These are phyloP conservation scores for Acronicta psi DNA, from an alignment of 2,888 invertebrate genomes.

Conservation along the genomic window DNA sequence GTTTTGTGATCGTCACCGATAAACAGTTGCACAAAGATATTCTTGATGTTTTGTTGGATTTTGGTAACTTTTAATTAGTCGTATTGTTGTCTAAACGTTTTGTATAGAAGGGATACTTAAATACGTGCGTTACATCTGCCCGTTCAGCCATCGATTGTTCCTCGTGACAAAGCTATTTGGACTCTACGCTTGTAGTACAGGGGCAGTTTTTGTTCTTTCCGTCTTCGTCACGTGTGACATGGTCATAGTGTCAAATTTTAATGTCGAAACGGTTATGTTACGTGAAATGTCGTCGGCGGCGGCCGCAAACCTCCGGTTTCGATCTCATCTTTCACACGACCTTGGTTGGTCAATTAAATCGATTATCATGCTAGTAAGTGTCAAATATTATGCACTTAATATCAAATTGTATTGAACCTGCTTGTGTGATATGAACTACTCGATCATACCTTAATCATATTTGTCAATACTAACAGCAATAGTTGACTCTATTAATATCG, in stretches of 20 bases:
- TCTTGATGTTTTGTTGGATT: slow-evolving; percentile 71
- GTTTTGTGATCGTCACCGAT: slow-evolving; percentile 62
- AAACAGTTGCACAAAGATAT: slow-evolving; percentile 64
- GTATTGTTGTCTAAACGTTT: slow-evolving; percentile 80
- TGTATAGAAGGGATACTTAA: slow-evolving; percentile 67
- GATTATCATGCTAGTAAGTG: slow-evolving; percentile 40
- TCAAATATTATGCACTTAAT: slow-evolving; percentile 30
- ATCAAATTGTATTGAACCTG: slow-evolving; percentile 25
- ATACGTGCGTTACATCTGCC: slow-evolving; percentile 78
- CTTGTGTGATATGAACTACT: slow-evolving; percentile 11
- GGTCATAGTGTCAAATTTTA: slow-evolving; percentile 83
- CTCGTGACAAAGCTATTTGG: slow-evolving; percentile 62
- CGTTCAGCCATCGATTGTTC: slow-evolving; percentile 44
- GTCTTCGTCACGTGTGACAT: slow-evolving; percentile 65
- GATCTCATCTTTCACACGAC: slow-evolving; percentile 77
- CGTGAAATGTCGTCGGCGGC: slow-evolving; percentile 73
- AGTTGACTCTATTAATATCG: slow-evolving; percentile 35
- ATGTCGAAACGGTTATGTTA: slow-evolving; percentile 79
- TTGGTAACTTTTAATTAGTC: slow-evolving; percentile 76
- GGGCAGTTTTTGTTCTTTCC: slow-evolving; percentile 62
- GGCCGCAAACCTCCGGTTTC: slow-evolving; percentile 70
- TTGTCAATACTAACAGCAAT: slow-evolving; percentile 6
- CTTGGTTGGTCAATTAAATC: slow-evolving; percentile 70
- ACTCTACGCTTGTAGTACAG: slow-evolving; percentile 62
- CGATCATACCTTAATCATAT: slow-evolving; percentile 2